A percentile compares a stretch with the other conserved stretches of the same genome.
Evolutionary conservation across 2,797 vertebrate species (phyloP).

Genomic region (Apogon hyalosoma): DNA sequence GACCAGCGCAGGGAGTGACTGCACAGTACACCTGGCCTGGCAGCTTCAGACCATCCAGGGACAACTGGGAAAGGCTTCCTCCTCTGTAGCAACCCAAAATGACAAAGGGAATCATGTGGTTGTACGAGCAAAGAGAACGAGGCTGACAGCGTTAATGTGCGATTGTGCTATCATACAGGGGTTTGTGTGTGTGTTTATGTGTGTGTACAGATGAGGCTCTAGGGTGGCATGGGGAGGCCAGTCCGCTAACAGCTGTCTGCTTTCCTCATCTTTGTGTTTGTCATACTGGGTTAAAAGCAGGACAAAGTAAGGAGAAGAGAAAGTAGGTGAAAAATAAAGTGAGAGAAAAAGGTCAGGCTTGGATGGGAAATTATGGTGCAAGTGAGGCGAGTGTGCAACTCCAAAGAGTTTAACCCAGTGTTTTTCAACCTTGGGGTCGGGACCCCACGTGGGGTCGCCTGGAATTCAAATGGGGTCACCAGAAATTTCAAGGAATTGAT

Average conservation of each 20-base stretch:
- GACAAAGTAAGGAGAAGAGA: conserved; percentile 25
- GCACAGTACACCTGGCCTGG: conserved; percentile 74
- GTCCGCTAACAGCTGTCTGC: conserved; percentile 63
- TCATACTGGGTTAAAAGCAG: conserved; percentile 58
- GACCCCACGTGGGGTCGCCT: too few relatives aligned
- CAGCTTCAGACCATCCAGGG: conserved; percentile 66
- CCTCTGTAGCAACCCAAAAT: conserved; percentile 58
- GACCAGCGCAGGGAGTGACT: conserved; percentile 64
- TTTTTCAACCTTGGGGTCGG: too few relatives aligned
- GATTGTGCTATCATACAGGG: conserved; percentile 53
- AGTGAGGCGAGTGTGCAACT: conserved; percentile 1
- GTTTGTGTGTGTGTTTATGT: conserved; percentile 28
- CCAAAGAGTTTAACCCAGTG: conserved; percentile 11
- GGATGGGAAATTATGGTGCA: conserved; percentile 20
- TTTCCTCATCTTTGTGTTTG: conserved; percentile 63
- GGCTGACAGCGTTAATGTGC: conserved; percentile 59
- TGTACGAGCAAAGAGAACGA: conserved; percentile 48
- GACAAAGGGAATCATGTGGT: conserved; percentile 73
- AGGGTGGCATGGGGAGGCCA: conserved; percentile 33
- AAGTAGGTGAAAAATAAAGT: conserved; percentile 20
- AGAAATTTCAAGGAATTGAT: too few relatives aligned
- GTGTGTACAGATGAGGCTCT: conserved; percentile 15
- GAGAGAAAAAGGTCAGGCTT: conserved; percentile 52
- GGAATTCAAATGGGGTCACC: too few relatives aligned
- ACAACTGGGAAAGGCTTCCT: conserved; percentile 66